Percentiles rank a stretch among this genome's conserved stretches.
Conservation (phyloP, 2,888 invertebrate species). For the Lithophane semibrunnea region DNA sequence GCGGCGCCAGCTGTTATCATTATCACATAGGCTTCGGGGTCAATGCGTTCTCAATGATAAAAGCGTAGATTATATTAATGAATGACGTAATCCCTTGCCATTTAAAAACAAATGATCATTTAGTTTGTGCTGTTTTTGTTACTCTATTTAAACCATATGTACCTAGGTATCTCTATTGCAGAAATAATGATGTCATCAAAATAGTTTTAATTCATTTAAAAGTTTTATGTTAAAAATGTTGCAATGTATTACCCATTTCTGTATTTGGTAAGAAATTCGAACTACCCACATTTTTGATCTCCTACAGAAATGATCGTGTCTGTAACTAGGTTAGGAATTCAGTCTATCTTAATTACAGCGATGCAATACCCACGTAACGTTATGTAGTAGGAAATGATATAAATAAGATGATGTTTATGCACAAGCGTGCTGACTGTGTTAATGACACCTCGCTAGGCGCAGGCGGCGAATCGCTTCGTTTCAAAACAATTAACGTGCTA, state of each 20-base stretch:
- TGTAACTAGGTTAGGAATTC: constrained; percentile 50
- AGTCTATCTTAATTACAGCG: constrained; percentile 49
- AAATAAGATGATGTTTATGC: constrained; percentile 70
- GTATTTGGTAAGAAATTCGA: background rate
- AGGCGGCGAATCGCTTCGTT: constrained; percentile 70
- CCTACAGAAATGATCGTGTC: constrained; percentile 11
- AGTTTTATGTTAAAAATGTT: too few relatives aligned
- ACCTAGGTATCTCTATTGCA: constrained; percentile 4
- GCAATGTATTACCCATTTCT: background rate
- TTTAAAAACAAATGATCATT: constrained; percentile 49
- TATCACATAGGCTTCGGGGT: constrained; percentile 73
- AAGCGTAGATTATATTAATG: constrained; percentile 63
- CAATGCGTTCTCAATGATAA: constrained; percentile 75
- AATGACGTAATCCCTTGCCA: constrained; percentile 67
- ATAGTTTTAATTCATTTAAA: background rate
- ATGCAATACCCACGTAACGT: constrained; percentile 49
- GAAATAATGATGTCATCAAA: constrained; percentile 8
- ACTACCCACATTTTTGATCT: constrained; percentile 25
- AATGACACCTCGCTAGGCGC: constrained; percentile 69
- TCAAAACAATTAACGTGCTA: constrained; percentile 75
- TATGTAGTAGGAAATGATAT: constrained; percentile 60
- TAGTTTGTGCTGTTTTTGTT: constrained; percentile 1
- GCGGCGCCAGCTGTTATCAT: constrained; percentile 79
- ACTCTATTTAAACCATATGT: background rate
- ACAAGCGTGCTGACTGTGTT: constrained; percentile 68